Percentiles rank a stretch among this genome's conserved stretches.
phyloP scores from a whole-genome alignment of 2,888 invertebrate genomes.

The Julus scandinavius region DNA sequence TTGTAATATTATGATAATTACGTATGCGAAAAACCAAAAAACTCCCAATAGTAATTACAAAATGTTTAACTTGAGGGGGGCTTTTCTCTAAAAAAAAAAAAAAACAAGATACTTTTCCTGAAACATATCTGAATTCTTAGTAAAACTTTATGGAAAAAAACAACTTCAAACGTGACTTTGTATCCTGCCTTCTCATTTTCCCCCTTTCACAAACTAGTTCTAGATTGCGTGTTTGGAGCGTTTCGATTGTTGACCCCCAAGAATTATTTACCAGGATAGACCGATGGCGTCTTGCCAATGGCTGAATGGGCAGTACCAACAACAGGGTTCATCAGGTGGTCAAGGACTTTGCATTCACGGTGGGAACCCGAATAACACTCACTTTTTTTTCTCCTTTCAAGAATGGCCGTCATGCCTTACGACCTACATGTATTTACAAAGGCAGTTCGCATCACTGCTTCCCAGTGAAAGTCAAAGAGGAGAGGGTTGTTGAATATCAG shows the following conservation, averaged over 20 bases:
- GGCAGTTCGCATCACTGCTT: background rate
- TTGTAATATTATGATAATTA: too few relatives aligned
- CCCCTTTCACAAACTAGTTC: constrained; percentile 19
- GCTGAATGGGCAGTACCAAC: background rate
- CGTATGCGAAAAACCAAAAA: too few relatives aligned
- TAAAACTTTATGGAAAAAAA: too few relatives aligned
- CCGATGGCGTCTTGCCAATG: background rate
- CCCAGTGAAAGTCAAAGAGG: background rate
- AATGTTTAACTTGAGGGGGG: too few relatives aligned
- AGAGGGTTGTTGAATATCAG: background rate
- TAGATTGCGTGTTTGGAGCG: constrained; percentile 1
- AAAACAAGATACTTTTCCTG: too few relatives aligned
- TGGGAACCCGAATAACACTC: background rate
- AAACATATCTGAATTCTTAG: background rate
- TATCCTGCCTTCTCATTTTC: too few relatives aligned
- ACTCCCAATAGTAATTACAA: too few relatives aligned
- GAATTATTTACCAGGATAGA: background rate
- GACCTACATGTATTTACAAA: background rate
- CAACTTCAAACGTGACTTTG: too few relatives aligned
- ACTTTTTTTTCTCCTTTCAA: background rate
- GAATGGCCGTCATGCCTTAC: background rate
- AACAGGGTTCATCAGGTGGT: background rate
- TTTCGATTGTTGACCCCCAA: constrained; percentile 21
- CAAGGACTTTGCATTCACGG: background rate
- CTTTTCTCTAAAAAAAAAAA: too few relatives aligned